Evolutionary conservation across 2,888 invertebrate genomes (phyloP), one percentile per base, ranked within the genome.

Genomic region (Cremastinae sp.): DNA sequence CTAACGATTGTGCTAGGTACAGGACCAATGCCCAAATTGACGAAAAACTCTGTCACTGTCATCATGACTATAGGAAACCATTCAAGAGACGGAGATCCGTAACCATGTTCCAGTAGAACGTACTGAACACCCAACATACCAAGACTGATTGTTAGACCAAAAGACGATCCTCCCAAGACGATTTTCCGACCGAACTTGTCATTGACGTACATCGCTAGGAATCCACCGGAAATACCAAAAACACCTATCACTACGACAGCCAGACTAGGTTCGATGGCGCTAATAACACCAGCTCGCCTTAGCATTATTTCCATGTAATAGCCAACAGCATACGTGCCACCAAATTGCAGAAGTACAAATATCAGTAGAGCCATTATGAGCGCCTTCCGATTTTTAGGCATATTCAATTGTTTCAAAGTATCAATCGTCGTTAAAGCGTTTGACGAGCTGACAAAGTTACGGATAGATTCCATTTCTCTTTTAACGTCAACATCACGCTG

Each of bases 111-210:
- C 9, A 86, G 70, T 0, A 82, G 59, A 4, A 55, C n/a, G 78
- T 83, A 81, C 12, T 75, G 76, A 56, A 73, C 14, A 0, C 76
- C 78, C 14, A 80, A n/a, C n/a, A 61, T n/a, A 4, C 65, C 22
- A 3, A 78, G 45, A 22, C 61, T 58, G 8, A 72, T 47, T 0
- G 66, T 56, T 1, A 75, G 14, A 41, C 78, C 77, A 18, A 14
- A 18, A 8, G 72, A 70, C 0, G 81, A 78, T 20, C 55, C 58
- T 9, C 78, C 76, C 28, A 88, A 45, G 9, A 88, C 79, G 2
- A 83, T 22, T 75, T 81, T 86, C 73, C 88, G 82, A 5, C 88
- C 87, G 28, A 71, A 86, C 55, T 81, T 86, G 79, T 89, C 89
- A 62, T 87, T 85, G 12, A 83, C 77, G 37, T 76, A 82, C 47